Evolutionary conservation across 2,797 vertebrate species (phyloP).

Genomic region (Syngnathus rostellatus): DNA sequence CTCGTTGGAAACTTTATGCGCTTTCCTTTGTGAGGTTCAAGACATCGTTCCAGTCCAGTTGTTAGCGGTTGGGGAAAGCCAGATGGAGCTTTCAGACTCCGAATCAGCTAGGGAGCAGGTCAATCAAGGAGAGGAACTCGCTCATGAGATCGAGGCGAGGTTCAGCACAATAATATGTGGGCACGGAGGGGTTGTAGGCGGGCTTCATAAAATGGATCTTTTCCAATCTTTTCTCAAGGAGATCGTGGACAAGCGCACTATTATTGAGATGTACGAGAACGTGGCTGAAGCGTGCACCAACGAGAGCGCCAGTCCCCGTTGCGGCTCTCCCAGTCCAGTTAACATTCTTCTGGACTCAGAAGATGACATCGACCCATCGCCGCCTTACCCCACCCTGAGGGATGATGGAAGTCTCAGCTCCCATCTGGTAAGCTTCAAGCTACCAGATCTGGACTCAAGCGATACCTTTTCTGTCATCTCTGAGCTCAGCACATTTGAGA

Average conservation of each 20-base stretch:
- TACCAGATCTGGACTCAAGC: slow-evolving; percentile 79
- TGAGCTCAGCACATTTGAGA: slow-evolving; percentile 78
- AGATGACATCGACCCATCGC: slow-evolving; percentile 81
- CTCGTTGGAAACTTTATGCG: slow-evolving; percentile 87
- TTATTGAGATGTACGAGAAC: slow-evolving; percentile 95
- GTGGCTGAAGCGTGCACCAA: slow-evolving; percentile 85
- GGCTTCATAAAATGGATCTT: slow-evolving; percentile 82
- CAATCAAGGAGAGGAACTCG: slow-evolving; percentile 86
- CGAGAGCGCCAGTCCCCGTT: slow-evolving; percentile 83
- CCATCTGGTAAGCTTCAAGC: slow-evolving; percentile 75
- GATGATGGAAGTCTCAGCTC: slow-evolving; percentile 72
- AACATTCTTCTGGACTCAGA: slow-evolving; percentile 84
- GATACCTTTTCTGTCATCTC: slow-evolving; percentile 79
- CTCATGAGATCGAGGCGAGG: slow-evolving; percentile 85
- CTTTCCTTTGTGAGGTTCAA: slow-evolving; percentile 94
- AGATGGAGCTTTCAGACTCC: slow-evolving; percentile 76
- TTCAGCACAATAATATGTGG: slow-evolving; percentile 79
- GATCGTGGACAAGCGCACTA: slow-evolving; percentile 83
- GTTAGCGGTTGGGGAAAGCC: slow-evolving; percentile 79
- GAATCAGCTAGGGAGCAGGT: slow-evolving; percentile 83
- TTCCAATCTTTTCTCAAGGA: slow-evolving; percentile 89
- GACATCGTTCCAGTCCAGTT: slow-evolving; percentile 92
- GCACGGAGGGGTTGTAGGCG: slow-evolving; percentile 73
- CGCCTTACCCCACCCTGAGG: slow-evolving; percentile 73
- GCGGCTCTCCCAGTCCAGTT: slow-evolving; percentile 84